Conservation (phyloP, 2,888 invertebrate genomes). For the Leptinotarsa rubiginosa region DNA sequence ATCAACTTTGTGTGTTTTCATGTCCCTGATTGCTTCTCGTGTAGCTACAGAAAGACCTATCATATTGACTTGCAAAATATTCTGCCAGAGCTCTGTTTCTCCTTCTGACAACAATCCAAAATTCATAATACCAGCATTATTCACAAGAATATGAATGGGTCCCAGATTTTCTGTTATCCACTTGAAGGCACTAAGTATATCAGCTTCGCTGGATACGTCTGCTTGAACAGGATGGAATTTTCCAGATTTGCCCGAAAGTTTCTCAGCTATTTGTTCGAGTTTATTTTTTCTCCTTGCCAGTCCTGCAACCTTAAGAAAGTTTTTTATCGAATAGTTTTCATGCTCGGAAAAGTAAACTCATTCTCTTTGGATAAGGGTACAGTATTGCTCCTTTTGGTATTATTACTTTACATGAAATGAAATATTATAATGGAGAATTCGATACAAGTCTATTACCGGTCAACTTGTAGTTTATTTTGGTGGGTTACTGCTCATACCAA, state of each 20-base stretch:
- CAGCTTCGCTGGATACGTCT: conserved; percentile 60
- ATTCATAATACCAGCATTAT: conserved; percentile 60
- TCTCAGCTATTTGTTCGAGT: conserved; percentile 43
- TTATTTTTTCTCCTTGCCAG: conserved; percentile 49
- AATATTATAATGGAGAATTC: too few species aligned
- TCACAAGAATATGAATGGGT: conserved; percentile 60
- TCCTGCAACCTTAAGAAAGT: conserved; percentile 48
- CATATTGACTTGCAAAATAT: conserved; percentile 42
- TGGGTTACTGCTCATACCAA: too few species aligned
- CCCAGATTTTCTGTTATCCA: conserved; percentile 59
- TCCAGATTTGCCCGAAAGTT: conserved; percentile 49
- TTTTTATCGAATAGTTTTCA: neutral
- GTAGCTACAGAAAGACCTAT: conserved; percentile 47
- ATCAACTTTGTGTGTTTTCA: conserved; percentile 27
- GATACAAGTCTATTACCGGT: too few species aligned
- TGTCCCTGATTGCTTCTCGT: conserved; percentile 48
- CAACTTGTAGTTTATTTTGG: too few species aligned
- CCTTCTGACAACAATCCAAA: conserved; percentile 49
- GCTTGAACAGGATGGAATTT: conserved; percentile 58
- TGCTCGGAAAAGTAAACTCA: neutral
- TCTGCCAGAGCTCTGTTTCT: conserved; percentile 43
- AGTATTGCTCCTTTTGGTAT: too few species aligned
- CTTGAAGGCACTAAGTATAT: conserved; percentile 57
- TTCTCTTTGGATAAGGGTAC: neutral
- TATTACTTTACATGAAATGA: too few species aligned